These are phyloP conservation scores for Drosophila affinis DNA, from an alignment of 2,888 invertebrate genomes.

Conservation along the genomic window DNA sequence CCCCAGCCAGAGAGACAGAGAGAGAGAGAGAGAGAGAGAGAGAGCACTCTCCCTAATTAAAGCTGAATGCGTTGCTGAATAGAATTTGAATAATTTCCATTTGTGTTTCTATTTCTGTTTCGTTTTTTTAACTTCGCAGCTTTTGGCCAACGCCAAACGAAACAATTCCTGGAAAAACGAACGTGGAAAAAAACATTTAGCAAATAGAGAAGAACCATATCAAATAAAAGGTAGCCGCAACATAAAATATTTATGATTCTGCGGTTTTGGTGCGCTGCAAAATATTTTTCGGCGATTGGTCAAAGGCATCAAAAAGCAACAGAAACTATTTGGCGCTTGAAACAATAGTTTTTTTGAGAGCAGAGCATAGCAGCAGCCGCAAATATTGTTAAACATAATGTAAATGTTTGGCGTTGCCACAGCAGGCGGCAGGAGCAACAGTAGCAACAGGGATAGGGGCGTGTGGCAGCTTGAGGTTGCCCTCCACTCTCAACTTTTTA, in stretches of 20 bases:
- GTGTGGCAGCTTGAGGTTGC: conserved; percentile 15
- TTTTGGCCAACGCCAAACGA: conserved; percentile 19
- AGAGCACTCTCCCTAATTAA: conserved; percentile 70
- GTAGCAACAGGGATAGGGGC: background rate
- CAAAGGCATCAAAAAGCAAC: conserved; percentile 22
- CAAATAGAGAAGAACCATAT: conserved; percentile 42
- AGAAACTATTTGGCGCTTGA: conserved; percentile 63
- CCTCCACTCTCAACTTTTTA: conserved; percentile 45
- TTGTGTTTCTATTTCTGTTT: conserved; percentile 29
- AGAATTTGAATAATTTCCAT: conserved; percentile 62
- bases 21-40: conserved; percentile 44
- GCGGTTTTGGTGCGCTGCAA: conserved; percentile 49
- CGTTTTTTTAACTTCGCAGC: conserved; percentile 5
- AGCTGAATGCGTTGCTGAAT: conserved; percentile 45
- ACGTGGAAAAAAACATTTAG: conserved; percentile 39
- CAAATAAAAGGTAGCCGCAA: conserved; percentile 59
- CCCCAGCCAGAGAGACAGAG: conserved; percentile 37
- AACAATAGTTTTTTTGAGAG: conserved; percentile 38
- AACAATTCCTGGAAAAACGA: conserved; percentile 36
- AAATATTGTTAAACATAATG: conserved; percentile 65
- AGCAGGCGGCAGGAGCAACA: conserved; percentile 20
- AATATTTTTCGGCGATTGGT: conserved; percentile 46
- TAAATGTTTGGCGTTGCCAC: conserved; percentile 50
- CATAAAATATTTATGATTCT: conserved; percentile 76
- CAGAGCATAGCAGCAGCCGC: conserved; percentile 48